phyloP scores from a whole-genome alignment of 2,797 vertebrate species.

The Squalus acanthias region DNA sequence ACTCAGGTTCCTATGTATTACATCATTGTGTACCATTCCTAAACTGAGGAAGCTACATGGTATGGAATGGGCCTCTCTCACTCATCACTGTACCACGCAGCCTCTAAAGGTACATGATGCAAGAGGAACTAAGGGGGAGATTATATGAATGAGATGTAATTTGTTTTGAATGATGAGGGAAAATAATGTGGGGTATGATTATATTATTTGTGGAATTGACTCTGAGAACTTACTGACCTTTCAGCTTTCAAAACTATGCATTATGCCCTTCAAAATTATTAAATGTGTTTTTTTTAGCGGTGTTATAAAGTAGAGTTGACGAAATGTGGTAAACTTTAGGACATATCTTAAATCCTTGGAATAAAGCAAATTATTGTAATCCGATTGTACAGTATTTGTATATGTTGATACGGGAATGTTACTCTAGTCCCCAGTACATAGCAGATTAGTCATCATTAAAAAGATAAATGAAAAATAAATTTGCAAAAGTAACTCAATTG shows the following conservation, averaged over 20 bases:
- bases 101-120: not conserved
- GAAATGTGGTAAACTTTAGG: not conserved
- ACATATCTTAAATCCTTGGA: not conserved
- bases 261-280: not conserved
- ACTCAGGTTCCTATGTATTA: not conserved
- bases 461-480: not conserved
- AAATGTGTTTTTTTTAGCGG: not conserved
- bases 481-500: not conserved
- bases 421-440: not conserved
- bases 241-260: not conserved
- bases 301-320: not conserved
- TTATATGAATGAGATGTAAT: not conserved
- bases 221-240: not conserved
- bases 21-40: not conserved
- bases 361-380: slow-evolving; percentile 2
- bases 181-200: not conserved
- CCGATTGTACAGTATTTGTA: not conserved
- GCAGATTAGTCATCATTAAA: not conserved
- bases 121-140: not conserved
- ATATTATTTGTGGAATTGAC: not conserved
- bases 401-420: not conserved
- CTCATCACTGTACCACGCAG: not conserved
- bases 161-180: not conserved
- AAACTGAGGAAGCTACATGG: not conserved
- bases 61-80: not conserved